phyloP scores from a whole-genome alignment of 2,797 vertebrate genomes.

The Oreonectes daqikongensis region DNA sequence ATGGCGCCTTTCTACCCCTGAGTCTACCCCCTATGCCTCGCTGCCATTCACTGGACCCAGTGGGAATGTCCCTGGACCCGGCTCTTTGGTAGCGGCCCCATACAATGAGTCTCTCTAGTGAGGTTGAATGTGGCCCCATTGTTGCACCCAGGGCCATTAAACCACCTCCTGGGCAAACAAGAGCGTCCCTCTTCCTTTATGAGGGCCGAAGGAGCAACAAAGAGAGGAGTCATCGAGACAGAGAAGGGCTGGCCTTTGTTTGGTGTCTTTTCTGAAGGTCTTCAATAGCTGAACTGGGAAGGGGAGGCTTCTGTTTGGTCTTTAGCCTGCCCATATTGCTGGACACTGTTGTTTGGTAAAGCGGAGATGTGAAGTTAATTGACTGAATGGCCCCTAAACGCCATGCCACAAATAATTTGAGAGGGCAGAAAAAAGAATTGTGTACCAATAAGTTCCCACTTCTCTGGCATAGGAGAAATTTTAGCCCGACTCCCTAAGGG shows the following conservation, averaged over 20 bases:
- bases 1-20: constrained; percentile 83
- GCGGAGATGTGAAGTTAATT: constrained; percentile 99
- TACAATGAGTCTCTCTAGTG: constrained; percentile 88
- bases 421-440: constrained; percentile 71
- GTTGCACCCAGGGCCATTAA: constrained; percentile 89
- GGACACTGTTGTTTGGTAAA: constrained; percentile 91
- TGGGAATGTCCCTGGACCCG: constrained; percentile 88
- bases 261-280: constrained; percentile 87
- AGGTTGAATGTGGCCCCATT: constrained; percentile 90
- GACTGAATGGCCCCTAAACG: constrained; percentile 83
- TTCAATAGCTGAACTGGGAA: constrained; percentile 89
- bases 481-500: constrained; percentile 36
- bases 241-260: constrained; percentile 93
- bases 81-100: constrained; percentile 82
- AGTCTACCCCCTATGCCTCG: constrained; percentile 70
- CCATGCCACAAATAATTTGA: constrained; percentile 69
- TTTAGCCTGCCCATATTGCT: constrained; percentile 87
- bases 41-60: constrained; percentile 88
- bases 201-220: constrained; percentile 86
- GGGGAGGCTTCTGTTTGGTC: constrained; percentile 91
- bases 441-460: constrained; percentile 60
- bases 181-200: constrained; percentile 94
- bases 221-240: constrained; percentile 87
- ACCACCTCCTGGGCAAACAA: constrained; percentile 95
- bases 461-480: constrained; percentile 62